Evolutionary conservation across 1,140 invertebrate genomes (phyloP), one percentile per base, ranked within the genome.

Genomic region (Paraescarpia echinospica): DNA sequence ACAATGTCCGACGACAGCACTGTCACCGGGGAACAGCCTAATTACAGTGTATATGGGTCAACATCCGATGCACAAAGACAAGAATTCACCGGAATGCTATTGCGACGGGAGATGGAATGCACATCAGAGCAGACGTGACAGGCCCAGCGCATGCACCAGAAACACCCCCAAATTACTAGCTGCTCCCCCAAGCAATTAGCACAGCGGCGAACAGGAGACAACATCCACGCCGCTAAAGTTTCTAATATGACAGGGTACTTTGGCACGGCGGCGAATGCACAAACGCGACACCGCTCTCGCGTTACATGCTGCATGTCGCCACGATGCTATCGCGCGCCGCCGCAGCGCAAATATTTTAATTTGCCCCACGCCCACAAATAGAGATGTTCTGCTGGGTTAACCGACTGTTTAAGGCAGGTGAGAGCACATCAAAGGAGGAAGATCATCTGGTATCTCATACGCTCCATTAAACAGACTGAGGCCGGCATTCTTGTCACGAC

Each of bases 101-200:
- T 77, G 14, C 59, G 27, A 77, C 59, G 22, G 22, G 59, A 77
- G 59, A 77, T 77, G 59, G 59, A 77, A 77, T 77, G 59, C 59
- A 31, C 59, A 2, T 18, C 59, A 27, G 59, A 77, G 18, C 27
- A 77, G 59, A 77, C 59, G 18, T 77, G 59, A 77, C 59, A 77
- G 59, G 12, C 59, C 27, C 59, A 18, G 2, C 59, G 18, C 59
- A 4, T 77, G 59, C 22, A 77, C 59, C 59, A 77, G 59, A 77
- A 77, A 77, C 59, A 77, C 59, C 59, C 41, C 59, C 59, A 77
- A 77, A 77, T 77, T 77, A 77, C 59, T 77, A 77, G 59, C 59
- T 77, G 27, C 59, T 77, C 59, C 59, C 41, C 22, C 59, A 27
- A 77, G 59, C 59, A 77, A 77, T 77, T 77, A 77, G 59, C 59